A percentile compares a stretch with the other conserved stretches of the same genome.
These are phyloP conservation scores for Cossypha caffra DNA, from an alignment of 2,797 vertebrate genomes.

Conservation along the genomic window DNA sequence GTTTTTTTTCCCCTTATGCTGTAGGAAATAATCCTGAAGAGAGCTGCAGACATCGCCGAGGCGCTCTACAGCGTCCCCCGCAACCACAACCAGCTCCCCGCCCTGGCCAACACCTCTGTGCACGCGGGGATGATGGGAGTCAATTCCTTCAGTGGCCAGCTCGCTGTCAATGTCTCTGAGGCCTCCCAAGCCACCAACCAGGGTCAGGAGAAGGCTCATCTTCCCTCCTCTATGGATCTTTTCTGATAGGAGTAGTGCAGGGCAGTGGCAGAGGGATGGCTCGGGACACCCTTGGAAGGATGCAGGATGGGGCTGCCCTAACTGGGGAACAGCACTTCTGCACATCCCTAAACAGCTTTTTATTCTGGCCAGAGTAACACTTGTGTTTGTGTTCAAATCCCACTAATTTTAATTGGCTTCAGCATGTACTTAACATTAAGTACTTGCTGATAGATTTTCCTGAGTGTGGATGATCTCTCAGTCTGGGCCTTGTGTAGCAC, in stretches of 20 bases:
- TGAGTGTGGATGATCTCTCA: not conserved
- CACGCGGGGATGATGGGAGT: constrained; percentile 96
- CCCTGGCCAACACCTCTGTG: constrained; percentile 89
- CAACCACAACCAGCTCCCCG: constrained; percentile 92
- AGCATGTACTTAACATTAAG: not conserved
- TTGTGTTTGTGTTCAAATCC: not conserved
- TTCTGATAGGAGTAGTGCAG: not conserved
- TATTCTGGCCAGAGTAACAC: not conserved
- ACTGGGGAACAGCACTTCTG: fast-evolving
- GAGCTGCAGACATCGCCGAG: constrained; percentile 94
- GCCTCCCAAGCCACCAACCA: constrained; percentile 93
- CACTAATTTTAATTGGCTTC: not conserved
- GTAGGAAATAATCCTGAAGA: constrained; percentile 95
- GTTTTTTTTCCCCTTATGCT: not conserved
- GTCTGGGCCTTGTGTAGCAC: not conserved
- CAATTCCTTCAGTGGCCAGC: constrained; percentile 94
- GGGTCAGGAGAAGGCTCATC: constrained; percentile 80
- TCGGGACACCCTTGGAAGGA: not conserved
- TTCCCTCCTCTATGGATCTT: not conserved
- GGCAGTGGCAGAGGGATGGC: not conserved
- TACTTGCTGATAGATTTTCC: not conserved
- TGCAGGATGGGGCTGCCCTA: too few relatives aligned
- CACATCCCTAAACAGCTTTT: not conserved
- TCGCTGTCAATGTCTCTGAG: constrained; percentile 95
- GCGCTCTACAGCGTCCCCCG: constrained; percentile 95